Base-by-base conservation (phyloP, 2,797 vertebrate genomes). In the Amblyopsis hoosieri region DNA sequence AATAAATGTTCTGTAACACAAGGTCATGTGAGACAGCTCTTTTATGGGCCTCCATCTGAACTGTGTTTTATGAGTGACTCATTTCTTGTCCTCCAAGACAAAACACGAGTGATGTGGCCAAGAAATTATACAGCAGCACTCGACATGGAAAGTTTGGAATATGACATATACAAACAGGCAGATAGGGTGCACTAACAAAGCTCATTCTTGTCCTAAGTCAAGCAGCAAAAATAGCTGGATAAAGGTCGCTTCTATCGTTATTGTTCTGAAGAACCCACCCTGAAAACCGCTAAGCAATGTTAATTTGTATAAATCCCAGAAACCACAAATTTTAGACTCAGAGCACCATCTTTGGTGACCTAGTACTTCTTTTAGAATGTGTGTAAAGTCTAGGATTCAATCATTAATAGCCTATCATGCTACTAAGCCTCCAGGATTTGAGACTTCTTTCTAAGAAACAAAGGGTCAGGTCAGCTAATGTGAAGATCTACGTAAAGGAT, bases 1-100 rank as follows among this genome's bases (percentile, higher is more conserved):
- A 83, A 82, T 79, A 83, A 69, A 79, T 83, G 74, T 53, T 66
- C 55, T 56, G 29, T 54, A 60, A 82, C 74, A 72, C 75, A 78
- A 82, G 80, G 82, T 85, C 79, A 85, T 71, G 58, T 75, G 68
- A 80, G 64, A 76, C 82, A 72, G 74, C 84, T 81, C 73, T 87
- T 81, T 85, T 67, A 81, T 67, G 64, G 57, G 71, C 47, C 72
- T 75, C 81, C 50, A 50, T 75, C 69, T 84, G 76, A 85, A 84
- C 71, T 76, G 61, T 12, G 47, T 72, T 85, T 58, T 13, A 23
- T 86, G 73, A 71, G 76, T 75, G 83, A 83, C 71, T 87, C 84
- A 84, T 72, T 79, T 72, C 29, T 69, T 75, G 80, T 79, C 81
- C 82, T 80, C 60, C 53, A 67, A 84, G 80, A 85, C 80, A 74